Conservation (phyloP, 2,113 vertebrate species). For the Pristiophorus japonicus region DNA sequence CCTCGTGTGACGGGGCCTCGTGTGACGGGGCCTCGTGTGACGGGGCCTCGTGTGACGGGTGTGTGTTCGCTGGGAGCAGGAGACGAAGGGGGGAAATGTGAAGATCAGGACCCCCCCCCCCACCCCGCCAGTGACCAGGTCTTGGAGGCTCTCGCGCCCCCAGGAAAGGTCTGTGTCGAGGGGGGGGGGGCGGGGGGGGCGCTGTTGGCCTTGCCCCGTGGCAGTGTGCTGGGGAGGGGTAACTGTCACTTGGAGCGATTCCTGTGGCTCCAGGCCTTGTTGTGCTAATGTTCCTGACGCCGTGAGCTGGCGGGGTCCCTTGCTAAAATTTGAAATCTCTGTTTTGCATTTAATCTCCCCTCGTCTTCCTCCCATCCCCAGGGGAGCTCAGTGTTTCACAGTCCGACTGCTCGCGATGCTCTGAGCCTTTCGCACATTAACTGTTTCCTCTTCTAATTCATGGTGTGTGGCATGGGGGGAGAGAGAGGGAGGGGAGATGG, state of each 20-base stretch:
- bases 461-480: neutral
- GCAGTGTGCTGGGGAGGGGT: neutral
- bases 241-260: neutral
- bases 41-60: too few species aligned
- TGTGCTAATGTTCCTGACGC: neutral
- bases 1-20: too few species aligned
- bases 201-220: too few species aligned
- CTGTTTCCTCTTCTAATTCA: neutral
- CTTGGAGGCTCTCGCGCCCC: too few species aligned
- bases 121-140: too few species aligned
- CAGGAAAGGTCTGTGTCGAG: too few species aligned
- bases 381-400: neutral
- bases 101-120: neutral
- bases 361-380: neutral
- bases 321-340: neutral
- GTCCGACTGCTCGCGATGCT: neutral
- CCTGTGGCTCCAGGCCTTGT: neutral
- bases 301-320: neutral
- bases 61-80: neutral
- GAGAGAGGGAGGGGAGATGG: too few species aligned
- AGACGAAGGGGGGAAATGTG: neutral
- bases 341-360: neutral
- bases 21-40: too few species aligned
- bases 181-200: too few species aligned
- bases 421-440: neutral